Base-by-base conservation (phyloP, 2,113 vertebrate genomes). In the Sialia sialis region DNA sequence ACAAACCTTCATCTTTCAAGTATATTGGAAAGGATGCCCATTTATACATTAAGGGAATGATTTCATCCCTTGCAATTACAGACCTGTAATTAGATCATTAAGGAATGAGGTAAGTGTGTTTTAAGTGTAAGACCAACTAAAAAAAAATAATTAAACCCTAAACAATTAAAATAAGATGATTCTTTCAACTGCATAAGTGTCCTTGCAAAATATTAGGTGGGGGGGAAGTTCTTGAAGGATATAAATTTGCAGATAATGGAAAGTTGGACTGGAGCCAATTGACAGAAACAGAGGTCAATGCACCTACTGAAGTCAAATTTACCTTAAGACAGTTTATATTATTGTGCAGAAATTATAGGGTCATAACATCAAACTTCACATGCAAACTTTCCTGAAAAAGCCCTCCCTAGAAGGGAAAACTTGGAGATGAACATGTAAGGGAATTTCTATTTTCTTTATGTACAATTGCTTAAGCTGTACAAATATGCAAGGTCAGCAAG, bases 231-330 rank as follows among this genome's bases (percentile, higher is more conserved):
- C 93, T 96, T 96, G 90, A 97, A 96, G 91, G 95, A 86, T 94
- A 96, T 90, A 94, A 97, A 97, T 97, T 97, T 98, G 94, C 95
- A 96, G 90, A 98, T 98, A 98, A 98, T 97, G 98, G 98, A 98
- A 98, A 98, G 98, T 97, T 98, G 97, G 98, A 97, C 90, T 60
- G 41, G 85, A 77, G 98, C 98, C 98, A 99, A 97, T 75, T 96
- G 96, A 97, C 92, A 90, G 97, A 94, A 97, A 97, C 25, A 97
- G 96, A 97, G 98, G 97, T 97, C 96, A 93, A 84, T 97, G 97
- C 96, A 98, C 90, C 93, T 86, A 93, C 75, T 64, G 86, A 97
- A 96, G 98, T 96, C 96, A 98, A 96, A 98, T 98, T 97, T 95
- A 98, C 97, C 98, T 98, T 98, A 97, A 97, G 97, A 97, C 95